These are phyloP conservation scores for Etheostoma spectabile DNA, from an alignment of 2,113 vertebrate species.

Conservation along the genomic window DNA sequence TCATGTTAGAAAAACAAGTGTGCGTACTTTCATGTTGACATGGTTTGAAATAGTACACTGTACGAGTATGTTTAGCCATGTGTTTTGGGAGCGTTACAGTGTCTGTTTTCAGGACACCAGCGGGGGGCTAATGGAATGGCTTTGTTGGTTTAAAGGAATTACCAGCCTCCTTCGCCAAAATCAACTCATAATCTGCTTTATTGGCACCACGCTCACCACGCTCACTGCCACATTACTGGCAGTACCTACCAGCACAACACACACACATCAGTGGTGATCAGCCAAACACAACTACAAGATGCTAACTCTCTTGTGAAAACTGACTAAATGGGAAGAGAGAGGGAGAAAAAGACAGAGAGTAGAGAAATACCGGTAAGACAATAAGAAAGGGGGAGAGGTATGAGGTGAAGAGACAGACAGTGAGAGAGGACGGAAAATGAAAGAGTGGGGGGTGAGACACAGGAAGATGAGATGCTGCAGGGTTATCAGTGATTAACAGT, in stretches of 20 bases:
- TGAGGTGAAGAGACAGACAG: slow-evolving; percentile 86
- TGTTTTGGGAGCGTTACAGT: slow-evolving; percentile 81
- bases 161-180: slow-evolving; percentile 95
- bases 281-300: slow-evolving; percentile 83
- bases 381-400: slow-evolving; percentile 88
- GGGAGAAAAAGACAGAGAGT: slow-evolving; percentile 88
- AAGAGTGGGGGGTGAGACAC: slow-evolving; percentile 89
- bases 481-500: slow-evolving; percentile 95
- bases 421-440: slow-evolving; percentile 82
- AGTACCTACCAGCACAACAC: slow-evolving; percentile 57
- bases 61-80: slow-evolving; percentile 44
- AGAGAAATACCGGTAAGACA: slow-evolving; percentile 66
- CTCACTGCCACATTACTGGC: slow-evolving; percentile 63
- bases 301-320: slow-evolving; percentile 85
- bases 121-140: slow-evolving; percentile 97
- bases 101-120: slow-evolving; percentile 95
- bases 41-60: slow-evolving; percentile 24
- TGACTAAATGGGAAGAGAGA: slow-evolving; percentile 83
- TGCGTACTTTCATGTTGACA: slow-evolving; percentile 1
- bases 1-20: slow-evolving; percentile 9
- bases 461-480: slow-evolving; percentile 81
- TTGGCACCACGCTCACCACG: slow-evolving; percentile 79
- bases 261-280: slow-evolving; percentile 81
- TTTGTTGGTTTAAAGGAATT: slow-evolving; percentile 99
- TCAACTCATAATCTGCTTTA: slow-evolving; percentile 98